phyloP scores from a whole-genome alignment of 2,113 vertebrate genomes.

The Equus quagga region DNA sequence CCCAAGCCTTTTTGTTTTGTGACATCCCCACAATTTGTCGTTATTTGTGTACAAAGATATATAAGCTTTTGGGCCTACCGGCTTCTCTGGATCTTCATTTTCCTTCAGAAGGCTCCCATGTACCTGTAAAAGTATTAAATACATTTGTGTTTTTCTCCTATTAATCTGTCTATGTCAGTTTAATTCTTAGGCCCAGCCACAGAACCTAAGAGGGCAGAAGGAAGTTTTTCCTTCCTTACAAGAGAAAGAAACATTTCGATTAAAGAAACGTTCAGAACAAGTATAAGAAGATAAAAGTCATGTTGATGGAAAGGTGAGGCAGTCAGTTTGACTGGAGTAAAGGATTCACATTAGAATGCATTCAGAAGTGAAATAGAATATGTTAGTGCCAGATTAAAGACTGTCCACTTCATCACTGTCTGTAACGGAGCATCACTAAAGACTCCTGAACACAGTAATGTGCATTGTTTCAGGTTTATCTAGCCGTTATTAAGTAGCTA shows the following conservation, averaged over 20 bases:
- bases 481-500: neutral
- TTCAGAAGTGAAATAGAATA: neutral
- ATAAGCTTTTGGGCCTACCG: neutral
- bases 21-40: neutral
- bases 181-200: neutral
- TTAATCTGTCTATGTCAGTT: neutral
- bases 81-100: neutral
- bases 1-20: neutral
- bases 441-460: neutral
- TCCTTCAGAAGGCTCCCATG: neutral
- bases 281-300: neutral
- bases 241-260: neutral
- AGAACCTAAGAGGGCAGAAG: neutral
- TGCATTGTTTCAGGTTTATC: neutral
- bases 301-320: neutral
- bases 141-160: neutral
- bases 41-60: neutral
- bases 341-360: neutral
- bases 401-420: neutral
- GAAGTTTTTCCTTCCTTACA: neutral
- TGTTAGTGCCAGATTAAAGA: neutral
- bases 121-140: neutral
- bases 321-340: neutral
- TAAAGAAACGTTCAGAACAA: neutral
- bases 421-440: neutral